Evolutionary conservation across 2,797 vertebrate species (phyloP).

Genomic region (Micropoecilia bifurca): DNA sequence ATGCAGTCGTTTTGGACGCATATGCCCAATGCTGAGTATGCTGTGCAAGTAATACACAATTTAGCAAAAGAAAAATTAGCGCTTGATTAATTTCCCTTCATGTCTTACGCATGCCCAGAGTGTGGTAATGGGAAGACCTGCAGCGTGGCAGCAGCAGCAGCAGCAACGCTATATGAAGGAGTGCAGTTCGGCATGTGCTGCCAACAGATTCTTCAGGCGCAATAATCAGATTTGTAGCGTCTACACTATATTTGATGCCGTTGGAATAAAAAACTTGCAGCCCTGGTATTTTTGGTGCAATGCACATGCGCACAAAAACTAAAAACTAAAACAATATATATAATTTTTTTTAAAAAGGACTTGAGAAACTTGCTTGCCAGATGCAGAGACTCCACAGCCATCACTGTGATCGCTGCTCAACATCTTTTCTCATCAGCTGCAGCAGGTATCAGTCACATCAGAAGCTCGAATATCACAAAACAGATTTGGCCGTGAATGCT

Average conservation of each 20-base stretch:
- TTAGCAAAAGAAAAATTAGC: background rate
- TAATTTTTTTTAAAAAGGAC: too few relatives aligned
- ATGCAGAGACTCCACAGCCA: background rate
- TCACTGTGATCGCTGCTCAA: background rate
- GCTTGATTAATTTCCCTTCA: background rate
- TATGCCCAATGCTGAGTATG: conserved; percentile 40
- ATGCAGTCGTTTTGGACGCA: conserved; percentile 12
- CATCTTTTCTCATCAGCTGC: background rate
- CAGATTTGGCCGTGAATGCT: background rate
- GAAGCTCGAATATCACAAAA: background rate
- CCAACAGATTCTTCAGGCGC: conserved; percentile 71
- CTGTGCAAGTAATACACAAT: conserved; percentile 31
- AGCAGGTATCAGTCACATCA: background rate
- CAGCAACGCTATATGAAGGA: conserved; percentile 43
- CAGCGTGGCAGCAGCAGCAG: conserved; percentile 19
- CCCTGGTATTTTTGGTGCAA: conserved; percentile 54
- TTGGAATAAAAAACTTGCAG: conserved; percentile 46
- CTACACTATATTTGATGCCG: conserved; percentile 69
- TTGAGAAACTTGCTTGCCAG: background rate
- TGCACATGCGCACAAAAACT: conserved; percentile 27
- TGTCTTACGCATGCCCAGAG: background rate
- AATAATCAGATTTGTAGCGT: conserved; percentile 72
- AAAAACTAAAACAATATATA: too few relatives aligned
- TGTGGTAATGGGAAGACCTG: background rate
- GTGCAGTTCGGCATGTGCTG: background rate